phyloP scores from a whole-genome alignment of 2,888 invertebrate species.

The Cephus sareptanus region DNA sequence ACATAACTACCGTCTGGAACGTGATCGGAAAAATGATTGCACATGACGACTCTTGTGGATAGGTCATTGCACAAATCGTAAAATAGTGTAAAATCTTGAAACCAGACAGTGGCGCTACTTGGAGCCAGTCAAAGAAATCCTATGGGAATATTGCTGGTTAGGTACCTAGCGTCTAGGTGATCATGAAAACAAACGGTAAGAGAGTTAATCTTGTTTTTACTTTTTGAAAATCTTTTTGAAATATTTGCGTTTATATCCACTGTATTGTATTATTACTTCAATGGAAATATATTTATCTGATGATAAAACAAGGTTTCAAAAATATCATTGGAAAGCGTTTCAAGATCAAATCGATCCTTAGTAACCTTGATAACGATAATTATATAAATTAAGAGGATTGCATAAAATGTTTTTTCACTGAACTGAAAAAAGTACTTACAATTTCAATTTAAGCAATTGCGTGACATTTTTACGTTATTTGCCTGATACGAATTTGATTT shows the following conservation, averaged over 20 bases:
- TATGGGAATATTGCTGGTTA: neutral
- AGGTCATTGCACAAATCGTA: neutral
- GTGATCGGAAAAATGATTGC: neutral
- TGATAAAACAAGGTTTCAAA: too few species aligned
- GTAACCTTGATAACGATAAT: too few species aligned
- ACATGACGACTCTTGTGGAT: neutral
- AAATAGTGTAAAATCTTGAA: neutral
- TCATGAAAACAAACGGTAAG: neutral
- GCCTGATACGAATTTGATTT: neutral
- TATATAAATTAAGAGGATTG: too few species aligned
- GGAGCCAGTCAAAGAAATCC: neutral
- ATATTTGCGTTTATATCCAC: too few species aligned
- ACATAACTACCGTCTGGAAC: neutral
- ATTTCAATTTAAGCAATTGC: neutral
- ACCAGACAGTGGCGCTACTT: neutral
- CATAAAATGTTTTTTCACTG: too few species aligned
- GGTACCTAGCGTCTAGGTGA: neutral
- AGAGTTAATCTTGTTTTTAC: too few species aligned
- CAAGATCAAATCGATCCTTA: too few species aligned
- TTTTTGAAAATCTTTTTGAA: too few species aligned
- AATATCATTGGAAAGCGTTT: too few species aligned
- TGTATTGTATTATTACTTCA: too few species aligned
- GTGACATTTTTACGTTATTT: neutral
- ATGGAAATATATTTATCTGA: too few species aligned
- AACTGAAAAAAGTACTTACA: neutral